Evolutionary conservation across 2,888 invertebrate species (phyloP), one percentile per base, ranked within the genome.

Genomic region (Netelia virgata): DNA sequence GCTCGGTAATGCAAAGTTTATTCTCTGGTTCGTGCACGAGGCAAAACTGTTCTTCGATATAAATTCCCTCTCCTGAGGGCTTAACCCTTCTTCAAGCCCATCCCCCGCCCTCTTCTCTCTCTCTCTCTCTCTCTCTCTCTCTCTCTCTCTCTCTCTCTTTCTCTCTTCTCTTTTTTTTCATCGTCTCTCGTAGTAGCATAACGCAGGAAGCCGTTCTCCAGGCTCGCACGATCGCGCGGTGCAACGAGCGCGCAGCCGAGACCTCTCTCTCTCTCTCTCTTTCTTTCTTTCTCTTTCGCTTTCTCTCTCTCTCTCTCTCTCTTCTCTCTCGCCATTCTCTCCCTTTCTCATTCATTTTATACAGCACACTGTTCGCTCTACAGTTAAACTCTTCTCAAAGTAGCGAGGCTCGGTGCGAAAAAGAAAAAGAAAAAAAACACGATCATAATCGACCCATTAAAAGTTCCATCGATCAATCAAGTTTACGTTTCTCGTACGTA

Each of bases 271-370:
- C 11, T 68, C 43, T 36, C 23, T 28, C 53, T 6, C 23, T 23
- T 2, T 23, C 23, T 23, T 2, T 23, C 23, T 64, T 41, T 2
- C 20, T 11, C 1, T 1, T 16, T 64, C 36, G 8, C 47, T 57
- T n/a, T 43, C 5, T 41, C n/a, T 23, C 23, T 10, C 50, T 50
- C 14, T 18, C n/a, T 43, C 43, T 59, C 74, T 74, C 5, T 14
- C 43, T 41, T 11, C 16, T 10, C 53, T 53, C 14, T 20, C n/a
- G 61, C 28, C 6, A 47, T 47, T 47, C 47, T 59, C 74, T 74
- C 59, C 47, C 11, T 57, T 66, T 47, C 53, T 50, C 66, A 63
- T 63, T 23, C 64, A 75, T 75, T 75, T 75, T 63, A 28, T 50
- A 64, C 66, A 36, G 23, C 28, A 64, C 53, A 63, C 50, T 50